Conservation (phyloP, 2,888 invertebrate genomes). For the Sisyra terminalis region DNA sequence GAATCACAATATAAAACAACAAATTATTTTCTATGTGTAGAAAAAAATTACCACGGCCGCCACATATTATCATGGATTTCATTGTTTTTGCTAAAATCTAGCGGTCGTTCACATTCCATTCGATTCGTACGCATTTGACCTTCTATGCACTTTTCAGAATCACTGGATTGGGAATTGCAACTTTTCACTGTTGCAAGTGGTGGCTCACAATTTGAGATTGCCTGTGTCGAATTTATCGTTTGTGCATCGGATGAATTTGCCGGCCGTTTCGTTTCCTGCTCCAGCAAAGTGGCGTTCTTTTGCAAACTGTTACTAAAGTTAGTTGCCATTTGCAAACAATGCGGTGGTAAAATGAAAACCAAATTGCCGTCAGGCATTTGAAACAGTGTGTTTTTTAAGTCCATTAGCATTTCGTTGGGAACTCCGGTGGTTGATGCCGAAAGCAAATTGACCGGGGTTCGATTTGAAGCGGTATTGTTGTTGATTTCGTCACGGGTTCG, state of each 20-base stretch:
- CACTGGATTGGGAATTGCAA: slow-evolving; percentile 10
- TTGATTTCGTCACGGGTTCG: slow-evolving; percentile 24
- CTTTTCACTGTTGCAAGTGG: slow-evolving; percentile 10
- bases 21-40: too few species aligned
- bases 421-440: slow-evolving; percentile 13
- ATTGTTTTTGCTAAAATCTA: slow-evolving; percentile 32
- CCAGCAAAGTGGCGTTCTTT: not conserved
- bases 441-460: slow-evolving; percentile 21
- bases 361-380: slow-evolving; percentile 41
- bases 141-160: slow-evolving; percentile 8
- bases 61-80: slow-evolving; percentile 31
- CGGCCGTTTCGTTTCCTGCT: slow-evolving; percentile 6
- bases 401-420: slow-evolving; percentile 19
- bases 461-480: slow-evolving; percentile 26
- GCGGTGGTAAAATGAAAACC: slow-evolving; percentile 41
- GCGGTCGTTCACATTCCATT: slow-evolving; percentile 27
- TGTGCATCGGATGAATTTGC: slow-evolving; percentile 12
- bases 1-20: too few species aligned
- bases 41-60: slow-evolving; percentile 30
- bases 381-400: slow-evolving; percentile 32
- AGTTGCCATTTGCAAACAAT: slow-evolving; percentile 40
- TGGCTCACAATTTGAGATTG: not conserved
- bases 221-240: slow-evolving; percentile 10
- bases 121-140: slow-evolving; percentile 10
- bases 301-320: too few species aligned